Conservation (phyloP, 2,888 invertebrate genomes). For the Gisinianus flammeolus region DNA sequence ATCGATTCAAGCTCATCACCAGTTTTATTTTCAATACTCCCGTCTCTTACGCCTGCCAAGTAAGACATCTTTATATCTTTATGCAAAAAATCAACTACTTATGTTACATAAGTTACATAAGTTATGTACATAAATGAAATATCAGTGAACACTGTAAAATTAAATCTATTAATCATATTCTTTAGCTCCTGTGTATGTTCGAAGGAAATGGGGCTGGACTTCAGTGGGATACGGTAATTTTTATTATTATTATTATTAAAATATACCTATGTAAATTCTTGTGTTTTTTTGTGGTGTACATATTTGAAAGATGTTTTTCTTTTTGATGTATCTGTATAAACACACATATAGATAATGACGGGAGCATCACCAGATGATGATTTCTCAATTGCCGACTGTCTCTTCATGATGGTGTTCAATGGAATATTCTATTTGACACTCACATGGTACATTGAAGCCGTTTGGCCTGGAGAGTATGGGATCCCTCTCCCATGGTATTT, state of each 20-base stretch:
- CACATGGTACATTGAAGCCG: conserved; percentile 84
- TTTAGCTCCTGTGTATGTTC: conserved; percentile 69
- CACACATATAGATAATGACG: conserved; percentile 67
- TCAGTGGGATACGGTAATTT: conserved; percentile 65
- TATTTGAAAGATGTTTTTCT: no score
- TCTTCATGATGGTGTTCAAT: conserved; percentile 76
- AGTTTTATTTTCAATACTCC: conserved; percentile 59
- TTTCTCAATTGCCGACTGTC: conserved; percentile 72
- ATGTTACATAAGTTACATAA: conserved; percentile 77
- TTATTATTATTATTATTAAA: no score
- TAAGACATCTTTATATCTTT: conserved; percentile 60
- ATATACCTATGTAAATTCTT: no score
- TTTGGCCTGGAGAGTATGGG: conserved; percentile 87
- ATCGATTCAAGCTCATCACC: conserved; percentile 39
- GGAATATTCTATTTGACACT: conserved; percentile 74
- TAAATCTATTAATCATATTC: no score
- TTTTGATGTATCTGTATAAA: no score
- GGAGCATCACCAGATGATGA: conserved; percentile 72
- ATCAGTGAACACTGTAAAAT: no score
- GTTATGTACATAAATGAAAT: no score
- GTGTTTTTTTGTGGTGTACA: no score
- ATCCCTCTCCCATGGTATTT: conserved; percentile 84
- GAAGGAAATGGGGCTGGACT: conserved; percentile 70
- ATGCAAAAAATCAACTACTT: conserved; percentile 67
- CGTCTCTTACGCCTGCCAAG: conserved; percentile 78